These are phyloP conservation scores for Valencia hispanica DNA, from an alignment of 2,797 vertebrate species.

Conservation along the genomic window DNA sequence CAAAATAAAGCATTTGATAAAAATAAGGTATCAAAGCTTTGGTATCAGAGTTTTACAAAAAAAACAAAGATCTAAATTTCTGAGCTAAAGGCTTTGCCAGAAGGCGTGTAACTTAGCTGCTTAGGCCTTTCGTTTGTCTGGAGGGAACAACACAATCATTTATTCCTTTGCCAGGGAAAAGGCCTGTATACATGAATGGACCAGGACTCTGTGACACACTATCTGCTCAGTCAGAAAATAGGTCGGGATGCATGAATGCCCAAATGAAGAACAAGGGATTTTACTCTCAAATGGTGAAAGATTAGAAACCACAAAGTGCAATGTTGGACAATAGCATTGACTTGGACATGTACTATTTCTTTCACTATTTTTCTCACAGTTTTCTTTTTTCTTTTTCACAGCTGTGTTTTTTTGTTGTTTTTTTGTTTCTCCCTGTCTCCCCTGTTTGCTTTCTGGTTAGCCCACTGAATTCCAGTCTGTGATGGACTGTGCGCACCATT, in stretches of 20 bases:
- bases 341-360: constrained; percentile 53
- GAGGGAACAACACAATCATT: constrained; percentile 79
- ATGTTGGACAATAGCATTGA: constrained; percentile 41
- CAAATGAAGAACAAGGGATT: constrained; percentile 56
- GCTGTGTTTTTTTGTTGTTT: constrained; percentile 48
- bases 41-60: not conserved
- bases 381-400: constrained; percentile 41
- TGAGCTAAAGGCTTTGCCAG: constrained; percentile 1
- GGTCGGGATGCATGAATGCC: constrained; percentile 65
- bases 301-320: constrained; percentile 54
- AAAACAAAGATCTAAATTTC: not conserved
- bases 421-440: constrained; percentile 31
- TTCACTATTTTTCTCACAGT: constrained; percentile 46
- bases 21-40: not conserved
- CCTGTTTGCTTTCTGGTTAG: constrained; percentile 58
- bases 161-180: constrained; percentile 72
- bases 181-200: constrained; percentile 66
- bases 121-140: constrained; percentile 70
- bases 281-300: constrained; percentile 51
- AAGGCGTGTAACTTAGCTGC: constrained; percentile 58
- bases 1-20: not conserved
- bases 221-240: constrained; percentile 71
- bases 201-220: constrained; percentile 70
- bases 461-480: constrained; percentile 71
- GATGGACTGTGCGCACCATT: constrained; percentile 75